Evolutionary conservation across 2,113 vertebrate genomes (phyloP).

Genomic region (Scytalopus superciliaris): DNA sequence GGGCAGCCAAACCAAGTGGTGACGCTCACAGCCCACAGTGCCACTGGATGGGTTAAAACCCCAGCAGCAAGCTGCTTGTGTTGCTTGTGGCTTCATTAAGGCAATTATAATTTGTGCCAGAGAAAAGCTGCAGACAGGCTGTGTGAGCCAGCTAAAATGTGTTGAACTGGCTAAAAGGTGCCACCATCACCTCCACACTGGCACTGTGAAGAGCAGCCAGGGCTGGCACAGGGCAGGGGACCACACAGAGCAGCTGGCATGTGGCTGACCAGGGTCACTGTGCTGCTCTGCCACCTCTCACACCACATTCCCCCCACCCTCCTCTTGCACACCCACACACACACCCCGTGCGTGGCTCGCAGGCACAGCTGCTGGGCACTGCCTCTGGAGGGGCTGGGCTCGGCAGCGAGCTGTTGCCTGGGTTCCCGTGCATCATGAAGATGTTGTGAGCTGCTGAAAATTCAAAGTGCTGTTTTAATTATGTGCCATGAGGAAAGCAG

Average conservation of each 20-base stretch:
- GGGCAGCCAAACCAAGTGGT: fast-evolving
- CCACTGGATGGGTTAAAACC: not conserved
- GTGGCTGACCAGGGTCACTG: fast-evolving
- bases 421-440: not conserved
- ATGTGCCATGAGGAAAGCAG: not conserved
- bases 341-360: not conserved
- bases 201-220: fast-evolving
- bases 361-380: not conserved
- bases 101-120: fast-evolving
- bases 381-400: not conserved
- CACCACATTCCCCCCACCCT: fast-evolving
- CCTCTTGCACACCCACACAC: fast-evolving
- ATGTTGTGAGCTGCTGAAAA: conserved; percentile 10
- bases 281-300: not conserved
- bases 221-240: not conserved
- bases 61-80: not conserved
- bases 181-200: fast-evolving
- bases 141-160: fast-evolving
- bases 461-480: conserved; percentile 23
- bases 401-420: not conserved
- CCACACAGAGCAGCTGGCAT: fast-evolving
- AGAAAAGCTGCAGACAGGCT: not conserved
- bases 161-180: not conserved
- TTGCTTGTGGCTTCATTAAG: not conserved
- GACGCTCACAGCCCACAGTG: fast-evolving